Evolutionary conservation across 2,797 vertebrate species (phyloP).

Genomic region (Sebastes paucispinis): DNA sequence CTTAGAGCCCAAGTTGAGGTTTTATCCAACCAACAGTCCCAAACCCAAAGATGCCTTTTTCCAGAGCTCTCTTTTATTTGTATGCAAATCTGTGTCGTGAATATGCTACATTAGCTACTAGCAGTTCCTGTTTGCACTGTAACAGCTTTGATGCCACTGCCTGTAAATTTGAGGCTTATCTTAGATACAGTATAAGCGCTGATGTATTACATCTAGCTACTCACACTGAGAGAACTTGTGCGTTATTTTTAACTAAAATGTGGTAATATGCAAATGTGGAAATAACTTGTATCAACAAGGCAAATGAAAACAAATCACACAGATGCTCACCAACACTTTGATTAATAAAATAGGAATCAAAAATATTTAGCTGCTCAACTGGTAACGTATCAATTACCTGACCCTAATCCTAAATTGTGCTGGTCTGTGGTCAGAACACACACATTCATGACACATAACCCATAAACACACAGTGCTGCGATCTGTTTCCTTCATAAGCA

Average conservation of each 20-base stretch:
- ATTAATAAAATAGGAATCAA: neutral
- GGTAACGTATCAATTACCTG: neutral
- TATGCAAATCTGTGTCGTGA: neutral
- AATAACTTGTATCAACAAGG: neutral
- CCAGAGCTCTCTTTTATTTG: neutral
- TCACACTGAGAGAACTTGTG: neutral
- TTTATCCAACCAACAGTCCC: neutral
- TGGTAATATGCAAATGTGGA: neutral
- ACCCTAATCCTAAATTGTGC: neutral
- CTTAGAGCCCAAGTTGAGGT: neutral
- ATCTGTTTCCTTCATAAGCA: conserved; percentile 24
- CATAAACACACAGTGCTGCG: neutral
- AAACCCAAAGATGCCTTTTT: neutral
- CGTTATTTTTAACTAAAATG: neutral
- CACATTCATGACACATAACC: neutral
- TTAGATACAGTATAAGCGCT: neutral
- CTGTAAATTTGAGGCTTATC: neutral
- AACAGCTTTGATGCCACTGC: neutral
- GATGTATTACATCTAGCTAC: neutral
- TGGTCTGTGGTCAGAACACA: conserved; percentile 9
- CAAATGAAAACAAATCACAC: neutral
- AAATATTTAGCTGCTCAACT: neutral
- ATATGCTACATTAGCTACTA: neutral
- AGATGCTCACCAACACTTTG: neutral
- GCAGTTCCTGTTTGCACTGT: neutral